Evolutionary conservation across 1,140 invertebrate genomes (phyloP), one percentile per base, ranked within the genome.

Genomic region (Eufriesea mexicana): DNA sequence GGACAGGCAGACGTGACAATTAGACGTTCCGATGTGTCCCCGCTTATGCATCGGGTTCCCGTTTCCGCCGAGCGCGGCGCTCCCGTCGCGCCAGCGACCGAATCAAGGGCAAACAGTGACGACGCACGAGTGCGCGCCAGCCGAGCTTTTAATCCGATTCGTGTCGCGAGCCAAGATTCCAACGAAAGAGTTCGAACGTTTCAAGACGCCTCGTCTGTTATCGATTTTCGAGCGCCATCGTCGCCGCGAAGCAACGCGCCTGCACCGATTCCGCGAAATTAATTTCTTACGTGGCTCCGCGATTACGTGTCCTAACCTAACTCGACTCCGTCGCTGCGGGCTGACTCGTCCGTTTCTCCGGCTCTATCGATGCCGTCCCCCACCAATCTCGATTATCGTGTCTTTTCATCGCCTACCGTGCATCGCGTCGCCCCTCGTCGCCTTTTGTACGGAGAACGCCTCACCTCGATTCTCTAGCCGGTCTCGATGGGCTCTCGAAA

Each of bases 1-100:
- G 6, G 68, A 18, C 82, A 45, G 71, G 49, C 66, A 84, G 83
- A 81, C 83, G 86, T 73, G 86, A 84, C 86, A 85, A 88, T 88
- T 83, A 83, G 78, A 72, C 62, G 85, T 75, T 80, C 68, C 72
- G 83, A 84, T 84, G 74, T 80, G n/a, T n/a, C n/a, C n/a, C 72
- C 71, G 67, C n/a, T 20, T 64, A 16, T 67, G 74, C 35, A 77
- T 71, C 84, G 79, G 10, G 74, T 68, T 20, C 23, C 64, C 12
- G 42, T 51, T 55, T 6, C 59, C 55, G 35, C 45, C 54, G 67
- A 67, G 55, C 72, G 59, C 25, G 20, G 25, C 57, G 28, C 23
- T n/a, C 9, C 14, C 42, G 72, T 20, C 7, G 20, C 6, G 0
- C 1, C 35, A 42, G 42, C 10, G 10, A 45, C 14, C 49, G 14